Evolutionary conservation across 1,140 invertebrate genomes (phyloP), one percentile per base, ranked within the genome.

Genomic region (Cotesia vestalis): DNA sequence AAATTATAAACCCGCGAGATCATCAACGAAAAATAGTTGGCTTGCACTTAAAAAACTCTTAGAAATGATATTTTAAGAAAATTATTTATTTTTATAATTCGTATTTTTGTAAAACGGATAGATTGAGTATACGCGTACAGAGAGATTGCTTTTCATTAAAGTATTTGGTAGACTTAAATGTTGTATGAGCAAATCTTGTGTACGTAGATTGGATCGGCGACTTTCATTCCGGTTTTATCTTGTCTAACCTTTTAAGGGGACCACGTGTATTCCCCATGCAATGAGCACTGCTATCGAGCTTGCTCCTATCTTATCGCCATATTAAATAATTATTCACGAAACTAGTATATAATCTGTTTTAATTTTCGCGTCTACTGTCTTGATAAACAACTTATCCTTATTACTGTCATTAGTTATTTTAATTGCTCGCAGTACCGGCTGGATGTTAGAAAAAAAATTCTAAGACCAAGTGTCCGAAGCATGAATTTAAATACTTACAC

Each of bases 231-330:
- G 66, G 66, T 67, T 40, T 52, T 55, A 51, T 36, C 66, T 12
- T 67, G 66, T 67, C 66, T 67, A 51, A 51, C 66, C 66, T 67
- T 67, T 67, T 67, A 67, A 53, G 66, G 66, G 66, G 66, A 20
- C 46, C 66, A 67, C 51, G 66, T 67, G 52, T 51, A 20, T n/a
- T 12, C 35, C 27, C 35, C 14, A 36, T 8, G 11, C 20, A 59
- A 4, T 27, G 57, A 20, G 11, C 20, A 59, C 4, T 27, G 57
- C 4, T 46, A 46, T 46, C 40, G 6, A 46, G 40, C 40, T 9
- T 46, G 40, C 40, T 46, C 40, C 6, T 46, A 46, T 46, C 40
- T 46, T 46, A 46, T 46, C 40, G 4, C 40, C 40, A 46, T 46
- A 46, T 46, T 46, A 46, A 46, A 46, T 46, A 46, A 46, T 46